A percentile compares a stretch with the other conserved stretches of the same genome.
These are phyloP conservation scores for Magallana gigas DNA, from an alignment of 1,140 invertebrate genomes.

Conservation along the genomic window DNA sequence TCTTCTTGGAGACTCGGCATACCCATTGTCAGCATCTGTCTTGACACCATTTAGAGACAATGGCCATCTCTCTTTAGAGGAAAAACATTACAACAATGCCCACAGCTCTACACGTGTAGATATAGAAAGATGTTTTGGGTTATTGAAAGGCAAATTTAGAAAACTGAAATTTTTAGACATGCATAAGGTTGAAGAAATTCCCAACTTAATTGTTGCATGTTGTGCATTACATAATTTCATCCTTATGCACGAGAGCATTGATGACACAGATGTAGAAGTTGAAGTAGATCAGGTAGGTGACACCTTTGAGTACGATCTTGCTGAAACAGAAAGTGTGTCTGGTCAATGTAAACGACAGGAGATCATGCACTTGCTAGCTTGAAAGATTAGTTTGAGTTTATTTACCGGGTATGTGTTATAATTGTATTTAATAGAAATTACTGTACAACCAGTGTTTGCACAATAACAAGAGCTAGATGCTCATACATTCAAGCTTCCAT, in stretches of 20 bases:
- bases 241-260: not conserved
- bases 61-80: not conserved
- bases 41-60: constrained; percentile 38
- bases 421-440: too few species aligned
- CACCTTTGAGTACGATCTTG: too few species aligned
- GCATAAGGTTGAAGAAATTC: constrained; percentile 37
- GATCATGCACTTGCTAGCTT: too few species aligned
- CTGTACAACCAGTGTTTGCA: too few species aligned
- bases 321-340: too few species aligned
- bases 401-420: too few species aligned
- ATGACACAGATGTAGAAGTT: not conserved
- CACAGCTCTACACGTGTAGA: not conserved
- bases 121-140: constrained; percentile 40
- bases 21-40: not conserved
- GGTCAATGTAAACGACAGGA: too few species aligned
- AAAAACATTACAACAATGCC: constrained; percentile 32
- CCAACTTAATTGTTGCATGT: constrained; percentile 12
- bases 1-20: constrained; percentile 33
- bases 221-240: constrained; percentile 42
- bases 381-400: too few species aligned
- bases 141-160: constrained; percentile 41
- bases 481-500: too few species aligned
- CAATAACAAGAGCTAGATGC: too few species aligned
- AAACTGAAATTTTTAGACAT: constrained; percentile 46
- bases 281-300: too few species aligned